A percentile compares a stretch with the other conserved stretches of the same genome.
phyloP scores from a whole-genome alignment of 2,797 vertebrate genomes.

The Hybognathus amarus region DNA sequence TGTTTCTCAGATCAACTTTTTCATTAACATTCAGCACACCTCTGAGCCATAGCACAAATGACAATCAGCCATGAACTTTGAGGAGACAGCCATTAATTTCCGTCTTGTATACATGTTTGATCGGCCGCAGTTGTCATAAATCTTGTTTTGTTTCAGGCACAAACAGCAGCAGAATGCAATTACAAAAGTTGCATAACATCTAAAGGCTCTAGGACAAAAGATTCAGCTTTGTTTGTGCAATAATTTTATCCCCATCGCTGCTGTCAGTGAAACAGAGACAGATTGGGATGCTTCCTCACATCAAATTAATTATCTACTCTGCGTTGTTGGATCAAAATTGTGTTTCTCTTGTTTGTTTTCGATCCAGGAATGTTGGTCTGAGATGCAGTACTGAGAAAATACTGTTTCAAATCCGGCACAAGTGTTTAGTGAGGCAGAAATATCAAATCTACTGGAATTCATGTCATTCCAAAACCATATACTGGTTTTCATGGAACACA shows the following conservation, averaged over 20 bases:
- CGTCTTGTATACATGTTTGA: conserved; percentile 48
- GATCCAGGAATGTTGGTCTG: conserved; percentile 21
- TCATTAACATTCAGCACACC: conserved; percentile 78
- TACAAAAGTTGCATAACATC: conserved; percentile 42
- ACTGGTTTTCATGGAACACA: background rate
- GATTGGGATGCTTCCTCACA: conserved; percentile 43
- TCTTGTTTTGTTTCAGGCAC: conserved; percentile 37
- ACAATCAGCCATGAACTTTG: conserved; percentile 77
- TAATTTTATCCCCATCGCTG: conserved; percentile 27
- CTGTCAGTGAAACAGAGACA: conserved; percentile 38
- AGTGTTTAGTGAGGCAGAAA: conserved; percentile 12
- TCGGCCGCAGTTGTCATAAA: conserved; percentile 45
- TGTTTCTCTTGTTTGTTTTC: conserved; percentile 32
- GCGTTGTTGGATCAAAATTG: conserved; percentile 22
- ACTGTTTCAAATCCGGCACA: background rate
- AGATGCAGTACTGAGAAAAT: conserved; percentile 18
- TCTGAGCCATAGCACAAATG: conserved; percentile 74
- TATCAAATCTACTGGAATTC: background rate
- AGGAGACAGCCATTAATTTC: conserved; percentile 57
- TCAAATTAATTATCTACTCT: conserved; percentile 39
- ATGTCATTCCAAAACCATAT: background rate
- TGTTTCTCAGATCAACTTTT: conserved; percentile 62
- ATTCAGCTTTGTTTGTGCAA: conserved; percentile 31
- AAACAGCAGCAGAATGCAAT: conserved; percentile 45
- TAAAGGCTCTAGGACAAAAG: conserved; percentile 25